Percentiles rank a stretch among this genome's conserved stretches.
phyloP scores from a whole-genome alignment of 2,113 vertebrate species.

The Aplodontia rufa region DNA sequence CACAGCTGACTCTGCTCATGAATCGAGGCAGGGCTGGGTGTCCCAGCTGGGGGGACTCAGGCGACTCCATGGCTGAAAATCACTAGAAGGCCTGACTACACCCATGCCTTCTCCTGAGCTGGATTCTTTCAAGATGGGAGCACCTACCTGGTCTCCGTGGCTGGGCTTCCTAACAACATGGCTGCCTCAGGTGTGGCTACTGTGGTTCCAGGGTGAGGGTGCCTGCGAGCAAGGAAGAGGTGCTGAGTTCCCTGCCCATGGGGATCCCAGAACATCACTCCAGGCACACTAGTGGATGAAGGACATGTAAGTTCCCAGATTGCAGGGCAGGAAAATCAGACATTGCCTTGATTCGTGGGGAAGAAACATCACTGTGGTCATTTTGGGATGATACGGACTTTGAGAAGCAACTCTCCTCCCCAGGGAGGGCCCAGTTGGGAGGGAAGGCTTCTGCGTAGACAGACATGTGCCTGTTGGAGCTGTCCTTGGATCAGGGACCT shows the following conservation, averaged over 20 bases:
- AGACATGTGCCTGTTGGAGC: fast-evolving
- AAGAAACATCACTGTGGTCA: fast-evolving
- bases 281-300: fast-evolving
- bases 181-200: neutral
- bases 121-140: neutral
- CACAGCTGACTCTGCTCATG: neutral
- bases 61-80: neutral
- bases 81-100: fast-evolving
- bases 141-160: fast-evolving
- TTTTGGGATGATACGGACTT: neutral
- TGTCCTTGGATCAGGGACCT: too few relatives aligned
- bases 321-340: too few relatives aligned
- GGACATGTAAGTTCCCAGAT: neutral
- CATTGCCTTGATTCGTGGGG: neutral
- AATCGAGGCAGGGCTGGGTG: neutral
- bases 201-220: neutral
- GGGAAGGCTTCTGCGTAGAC: neutral
- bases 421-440: too few relatives aligned
- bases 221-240: neutral
- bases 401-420: too few relatives aligned
- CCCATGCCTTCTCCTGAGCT: neutral
- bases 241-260: neutral
- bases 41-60: neutral
- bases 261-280: too few relatives aligned
- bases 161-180: neutral